These are phyloP conservation scores for Mimumesa dahlbomi DNA, from an alignment of 2,888 invertebrate species.

Conservation along the genomic window DNA sequence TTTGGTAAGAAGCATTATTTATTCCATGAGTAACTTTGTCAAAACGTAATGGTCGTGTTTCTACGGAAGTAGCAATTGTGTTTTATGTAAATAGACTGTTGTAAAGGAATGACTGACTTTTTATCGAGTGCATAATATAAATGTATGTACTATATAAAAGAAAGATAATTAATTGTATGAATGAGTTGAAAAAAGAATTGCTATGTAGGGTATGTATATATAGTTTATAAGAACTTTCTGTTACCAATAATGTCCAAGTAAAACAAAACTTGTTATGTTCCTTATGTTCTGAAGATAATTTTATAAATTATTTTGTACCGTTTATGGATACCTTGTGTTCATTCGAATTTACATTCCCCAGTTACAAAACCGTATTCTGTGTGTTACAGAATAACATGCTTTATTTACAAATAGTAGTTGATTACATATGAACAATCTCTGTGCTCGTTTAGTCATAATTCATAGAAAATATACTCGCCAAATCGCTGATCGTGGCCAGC, in stretches of 20 bases:
- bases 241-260: constrained; percentile 20
- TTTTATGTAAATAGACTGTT: constrained; percentile 39
- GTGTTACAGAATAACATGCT: constrained; percentile 59
- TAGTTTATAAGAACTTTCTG: constrained; percentile 12
- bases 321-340: neutral
- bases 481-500: constrained; percentile 37
- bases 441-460: constrained; percentile 52
- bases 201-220: constrained; percentile 20
- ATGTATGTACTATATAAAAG: constrained; percentile 8
- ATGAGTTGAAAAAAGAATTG: neutral
- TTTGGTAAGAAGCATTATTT: constrained; percentile 15
- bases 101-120: constrained; percentile 17
- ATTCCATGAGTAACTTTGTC: neutral
- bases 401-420: constrained; percentile 71
- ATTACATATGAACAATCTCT: constrained; percentile 62
- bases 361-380: neutral
- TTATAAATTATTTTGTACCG: constrained; percentile 63
- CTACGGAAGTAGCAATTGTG: neutral
- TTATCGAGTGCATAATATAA: too few relatives aligned
- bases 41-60: constrained; percentile 7
- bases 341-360: neutral
- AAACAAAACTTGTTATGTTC: constrained; percentile 25
- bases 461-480: constrained; percentile 66
- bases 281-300: constrained; percentile 45
- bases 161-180: constrained; percentile 8